Evolutionary conservation across 2,113 vertebrate genomes (phyloP), one percentile per base, ranked within the genome.

Genomic region (Aphyosemion australe): DNA sequence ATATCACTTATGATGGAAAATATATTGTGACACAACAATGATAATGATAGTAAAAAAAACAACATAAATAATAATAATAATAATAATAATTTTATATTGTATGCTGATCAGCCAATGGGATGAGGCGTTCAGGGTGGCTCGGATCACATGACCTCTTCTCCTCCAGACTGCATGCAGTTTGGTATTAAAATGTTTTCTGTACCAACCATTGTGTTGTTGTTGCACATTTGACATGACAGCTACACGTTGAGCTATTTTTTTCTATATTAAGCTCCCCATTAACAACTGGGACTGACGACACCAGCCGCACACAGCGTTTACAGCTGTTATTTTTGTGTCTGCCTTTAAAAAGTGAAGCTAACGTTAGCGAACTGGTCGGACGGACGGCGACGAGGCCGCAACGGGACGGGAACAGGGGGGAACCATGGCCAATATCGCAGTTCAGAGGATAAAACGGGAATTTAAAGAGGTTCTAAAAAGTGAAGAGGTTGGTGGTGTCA

Each of bases 401-500:
- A 74, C 83, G 83, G 85, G 74, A 87, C 80, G 69, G 80, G 67
- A 79, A 82, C 80, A 88, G 88, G 77, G 84, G 79, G 86, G 82
- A 89, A 64, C 90, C 93, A 98, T 98, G 97, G 95, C 96, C 79
- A 98, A 98, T 93, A 98, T 98, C 91, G 97, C 96, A 77, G 97
- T 98, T 82, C 96, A 98, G 91, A 95, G 97, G 92, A 99, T 99
- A 94, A 99, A 98, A 94, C 94, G 97, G 87, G 96, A 98, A 93
- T 98, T 99, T 91, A 99, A 99, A 92, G 96, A 99, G 91, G 97
- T 98, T 87, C 92, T 97, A 70, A 99, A 98, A 91, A 99, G 97
- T 79, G 97, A 98, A 92, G 97, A 99, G 96, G 97, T 98, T 63
- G 90, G 95, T 85, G 2, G 13, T 61, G 65, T 39, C 34, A 26